Evolutionary conservation across 1,140 invertebrate species (phyloP), one percentile per base, ranked within the genome.

Genomic region (Drosophila mayri): DNA sequence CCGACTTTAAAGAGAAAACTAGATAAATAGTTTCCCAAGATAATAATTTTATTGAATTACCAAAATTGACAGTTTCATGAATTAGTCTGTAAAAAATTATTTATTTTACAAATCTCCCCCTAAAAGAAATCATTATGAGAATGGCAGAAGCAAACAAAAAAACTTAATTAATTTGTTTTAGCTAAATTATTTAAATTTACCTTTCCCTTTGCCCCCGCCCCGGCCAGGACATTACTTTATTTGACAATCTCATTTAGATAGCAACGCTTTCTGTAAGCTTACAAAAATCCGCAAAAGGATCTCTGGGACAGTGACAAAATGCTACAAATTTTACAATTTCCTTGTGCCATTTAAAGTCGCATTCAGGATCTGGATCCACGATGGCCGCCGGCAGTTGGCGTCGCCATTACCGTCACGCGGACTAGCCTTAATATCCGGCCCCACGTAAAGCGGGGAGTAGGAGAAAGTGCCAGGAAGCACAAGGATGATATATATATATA

Each of bases 251-350:
- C 43, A 70, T 70, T 70, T 44, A 70, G 63, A 67, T 70, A 38
- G 52, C 52, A 10, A 25, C n/a, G 40, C 22, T 52, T 18, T 22
- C 10, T 44, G 62, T 8, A 4, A n/a, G 66, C 62, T 12, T 14
- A 28, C 11, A 11, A 59, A 54, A 40, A 41, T 37, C 65, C 28
- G 20, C 30, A 50, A 40, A 22, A 22, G 43, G 22, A 50, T 32
- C 40, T 65, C 67, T 67, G 65, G 70, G 65, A 71, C 63, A 66
- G 54, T 60, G 72, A 74, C 52, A 80, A 87, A 88, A 83, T 77
- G 71, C 76, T 77, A 88, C 83, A 87, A 87, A 87, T 87, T 84
- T 75, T 78, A 88, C 80, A 88, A 87, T 88, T 87, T 87, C 85
- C 84, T 77, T 63, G 71, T 67, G 74, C 68, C 78, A 71, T 82